phyloP scores from a whole-genome alignment of 2,113 vertebrate species.

The Phylloscopus whistleri region DNA sequence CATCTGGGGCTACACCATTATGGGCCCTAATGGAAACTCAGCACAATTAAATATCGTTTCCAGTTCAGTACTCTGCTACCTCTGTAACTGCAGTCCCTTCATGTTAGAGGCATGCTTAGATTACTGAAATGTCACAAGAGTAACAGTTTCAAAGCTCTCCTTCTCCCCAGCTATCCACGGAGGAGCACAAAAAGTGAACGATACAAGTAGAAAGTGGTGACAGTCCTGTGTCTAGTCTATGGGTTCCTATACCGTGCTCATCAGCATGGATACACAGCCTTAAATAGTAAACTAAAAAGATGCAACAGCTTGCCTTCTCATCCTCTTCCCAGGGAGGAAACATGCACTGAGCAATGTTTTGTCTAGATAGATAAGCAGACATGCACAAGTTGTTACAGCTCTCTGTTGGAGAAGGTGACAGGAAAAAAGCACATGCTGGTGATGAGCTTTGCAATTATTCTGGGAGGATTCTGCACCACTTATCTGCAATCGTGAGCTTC shows the following conservation, averaged over 20 bases:
- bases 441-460: not conserved
- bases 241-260: not conserved
- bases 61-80: not conserved
- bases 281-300: not conserved
- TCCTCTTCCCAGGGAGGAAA: slow-evolving; percentile 12
- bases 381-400: not conserved
- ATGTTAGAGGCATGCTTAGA: not conserved
- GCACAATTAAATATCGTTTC: not conserved
- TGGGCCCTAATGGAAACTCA: not conserved
- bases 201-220: not conserved
- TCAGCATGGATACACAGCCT: not conserved
- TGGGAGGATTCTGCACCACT: not conserved
- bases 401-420: slow-evolving; percentile 20
- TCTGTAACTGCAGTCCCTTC: not conserved
- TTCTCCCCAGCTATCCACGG: not conserved
- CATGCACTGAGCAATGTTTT: slow-evolving; percentile 18
- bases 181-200: not conserved
- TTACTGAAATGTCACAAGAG: not conserved
- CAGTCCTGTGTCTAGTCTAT: not conserved
- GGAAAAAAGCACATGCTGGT: not conserved
- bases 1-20: not conserved
- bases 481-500: not conserved
- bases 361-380: slow-evolving; percentile 27
- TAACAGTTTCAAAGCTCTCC: not conserved
- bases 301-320: slow-evolving; percentile 33